phyloP scores from a whole-genome alignment of 1,140 invertebrate species.

The Chymomyza costata region DNA sequence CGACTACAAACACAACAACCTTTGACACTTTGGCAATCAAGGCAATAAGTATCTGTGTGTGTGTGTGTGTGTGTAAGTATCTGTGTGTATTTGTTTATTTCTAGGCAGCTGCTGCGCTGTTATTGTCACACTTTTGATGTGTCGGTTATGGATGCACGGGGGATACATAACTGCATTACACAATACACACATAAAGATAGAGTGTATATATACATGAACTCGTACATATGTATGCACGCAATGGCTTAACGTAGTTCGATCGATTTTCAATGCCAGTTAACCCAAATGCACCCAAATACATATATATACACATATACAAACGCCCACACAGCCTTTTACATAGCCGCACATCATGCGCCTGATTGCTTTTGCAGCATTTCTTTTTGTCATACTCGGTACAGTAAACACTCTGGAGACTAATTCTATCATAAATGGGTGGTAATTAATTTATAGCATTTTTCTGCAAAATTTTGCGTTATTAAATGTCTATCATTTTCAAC shows the following conservation, averaged over 20 bases:
- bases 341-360: conserved; percentile 1
- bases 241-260: conserved; percentile 18
- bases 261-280: conserved; percentile 35
- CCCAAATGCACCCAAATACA: conserved; percentile 4
- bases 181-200: too few species aligned
- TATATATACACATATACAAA: neutral
- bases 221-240: too few species aligned
- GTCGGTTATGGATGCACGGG: too few species aligned
- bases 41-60: conserved; percentile 14
- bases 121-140: conserved; percentile 1
- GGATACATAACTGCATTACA: too few species aligned
- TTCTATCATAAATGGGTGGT: neutral
- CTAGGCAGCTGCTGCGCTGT: neutral
- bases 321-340: conserved; percentile 1
- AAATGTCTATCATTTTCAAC: conserved; percentile 22
- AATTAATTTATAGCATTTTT: neutral
- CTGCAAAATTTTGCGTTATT: neutral
- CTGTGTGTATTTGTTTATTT: conserved; percentile 6
- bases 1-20: conserved; percentile 43
- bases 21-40: conserved; percentile 63
- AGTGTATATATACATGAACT: too few species aligned
- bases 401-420: conserved; percentile 8
- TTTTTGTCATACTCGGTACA: too few species aligned
- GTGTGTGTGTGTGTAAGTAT: neutral
- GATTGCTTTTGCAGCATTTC: conserved; percentile 30